A percentile compares a stretch with the other conserved stretches of the same genome.
These are phyloP conservation scores for Scolopax rusticola DNA, from an alignment of 2,797 vertebrate genomes.

Conservation along the genomic window DNA sequence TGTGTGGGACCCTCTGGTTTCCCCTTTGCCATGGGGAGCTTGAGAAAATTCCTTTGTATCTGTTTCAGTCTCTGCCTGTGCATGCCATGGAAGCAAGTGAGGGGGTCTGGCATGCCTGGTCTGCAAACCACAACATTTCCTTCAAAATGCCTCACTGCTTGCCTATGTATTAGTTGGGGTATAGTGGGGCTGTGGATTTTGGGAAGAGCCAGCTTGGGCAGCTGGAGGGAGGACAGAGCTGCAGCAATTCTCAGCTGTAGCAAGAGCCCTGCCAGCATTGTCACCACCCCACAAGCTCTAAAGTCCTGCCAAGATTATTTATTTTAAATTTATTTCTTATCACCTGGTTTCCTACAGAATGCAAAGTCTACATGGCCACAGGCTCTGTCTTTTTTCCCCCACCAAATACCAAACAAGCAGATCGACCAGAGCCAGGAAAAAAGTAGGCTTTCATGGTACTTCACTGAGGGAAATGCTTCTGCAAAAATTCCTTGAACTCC, in stretches of 20 bases:
- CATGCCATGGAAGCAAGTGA: background rate
- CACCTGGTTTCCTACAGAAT: background rate
- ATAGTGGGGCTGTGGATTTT: background rate
- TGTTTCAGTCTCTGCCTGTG: background rate
- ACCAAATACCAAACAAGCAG: background rate
- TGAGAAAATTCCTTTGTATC: background rate
- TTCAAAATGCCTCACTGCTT: fast-evolving
- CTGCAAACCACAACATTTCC: fast-evolving
- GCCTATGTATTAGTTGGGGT: background rate
- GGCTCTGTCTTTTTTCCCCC: background rate
- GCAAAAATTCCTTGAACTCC: background rate
- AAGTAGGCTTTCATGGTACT: background rate
- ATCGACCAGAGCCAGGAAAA: background rate
- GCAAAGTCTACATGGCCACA: background rate
- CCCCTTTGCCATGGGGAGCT: fast-evolving
- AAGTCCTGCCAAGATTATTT: background rate
- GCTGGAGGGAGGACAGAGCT: background rate
- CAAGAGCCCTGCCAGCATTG: background rate
- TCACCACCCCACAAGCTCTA: background rate
- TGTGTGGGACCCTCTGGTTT: fast-evolving
- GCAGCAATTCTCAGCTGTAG: background rate
- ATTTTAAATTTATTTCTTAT: background rate
- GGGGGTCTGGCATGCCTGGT: background rate
- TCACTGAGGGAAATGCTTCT: background rate
- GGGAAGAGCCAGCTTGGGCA: background rate